Evolutionary conservation across 37 sponge, comb jelly and placozoan genomes (phyloP).

Genomic region (Petrosia ficiformis): DNA sequence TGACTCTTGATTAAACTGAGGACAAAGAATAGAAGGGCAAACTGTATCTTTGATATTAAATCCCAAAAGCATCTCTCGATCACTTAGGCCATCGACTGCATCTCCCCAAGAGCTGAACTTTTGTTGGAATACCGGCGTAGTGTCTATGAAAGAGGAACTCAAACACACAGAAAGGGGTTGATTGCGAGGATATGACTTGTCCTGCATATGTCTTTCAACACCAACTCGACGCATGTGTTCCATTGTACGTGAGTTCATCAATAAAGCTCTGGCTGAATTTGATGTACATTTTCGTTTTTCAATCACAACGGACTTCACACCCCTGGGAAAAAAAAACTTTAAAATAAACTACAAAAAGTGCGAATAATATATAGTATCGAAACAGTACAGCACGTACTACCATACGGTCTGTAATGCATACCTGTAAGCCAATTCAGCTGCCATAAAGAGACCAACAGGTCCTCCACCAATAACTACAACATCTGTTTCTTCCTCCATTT

Average conservation of each 20-base stretch:
- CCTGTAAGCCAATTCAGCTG: conserved; percentile 58
- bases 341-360: too few species aligned
- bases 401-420: background rate
- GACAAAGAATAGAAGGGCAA: conserved; percentile 33
- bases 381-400: too few species aligned
- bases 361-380: too few species aligned
- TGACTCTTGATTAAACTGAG: conserved; percentile 61
- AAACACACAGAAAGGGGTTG: background rate
- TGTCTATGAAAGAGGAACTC: conserved; percentile 1
- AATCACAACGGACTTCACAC: conserved; percentile 58
- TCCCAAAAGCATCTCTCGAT: conserved; percentile 14
- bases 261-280: conserved; percentile 42
- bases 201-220: conserved; percentile 32
- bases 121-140: background rate
- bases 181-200: conserved; percentile 47
- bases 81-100: conserved; percentile 20
- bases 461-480: too few species aligned
- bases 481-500: too few species aligned
- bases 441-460: conserved; percentile 63
- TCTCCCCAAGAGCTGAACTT: conserved; percentile 58
- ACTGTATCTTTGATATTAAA: background rate
- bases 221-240: conserved; percentile 73
- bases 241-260: conserved; percentile 52
- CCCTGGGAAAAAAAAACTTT: conserved; percentile 8
- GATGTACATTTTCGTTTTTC: conserved; percentile 54